Percentiles rank a stretch among this genome's conserved stretches.
phyloP scores from a whole-genome alignment of 2,888 invertebrate species.

The Thumatha senex region DNA sequence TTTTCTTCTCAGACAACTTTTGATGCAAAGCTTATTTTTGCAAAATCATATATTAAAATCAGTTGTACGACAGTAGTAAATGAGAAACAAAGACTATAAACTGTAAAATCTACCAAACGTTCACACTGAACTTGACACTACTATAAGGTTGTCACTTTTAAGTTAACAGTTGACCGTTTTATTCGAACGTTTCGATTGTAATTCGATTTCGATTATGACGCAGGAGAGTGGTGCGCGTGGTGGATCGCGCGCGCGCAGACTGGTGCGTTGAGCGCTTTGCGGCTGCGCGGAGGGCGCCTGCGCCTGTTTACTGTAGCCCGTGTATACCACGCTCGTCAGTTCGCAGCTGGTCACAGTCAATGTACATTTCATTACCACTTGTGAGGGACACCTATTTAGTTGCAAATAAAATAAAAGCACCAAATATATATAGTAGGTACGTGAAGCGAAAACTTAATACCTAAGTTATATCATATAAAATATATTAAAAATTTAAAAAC shows the following conservation, averaged over 20 bases:
- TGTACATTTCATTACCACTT: slow-evolving; percentile 61
- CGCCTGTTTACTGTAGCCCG: slow-evolving; percentile 13
- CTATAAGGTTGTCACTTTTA: slow-evolving; percentile 51
- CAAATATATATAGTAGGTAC: too few relatives aligned
- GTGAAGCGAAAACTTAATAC: too few relatives aligned
- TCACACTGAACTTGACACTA: slow-evolving; percentile 62
- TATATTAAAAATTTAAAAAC: too few relatives aligned
- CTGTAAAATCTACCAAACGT: slow-evolving; percentile 35
- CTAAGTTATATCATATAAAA: too few relatives aligned
- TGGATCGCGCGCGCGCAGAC: slow-evolving; percentile 69
- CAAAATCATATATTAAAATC: slow-evolving; percentile 37
- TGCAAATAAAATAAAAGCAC: slow-evolving; percentile 40
- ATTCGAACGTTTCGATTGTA: slow-evolving; percentile 58
- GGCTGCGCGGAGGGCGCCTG: slow-evolving; percentile 52
- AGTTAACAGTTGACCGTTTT: slow-evolving; percentile 51
- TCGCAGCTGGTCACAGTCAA: slow-evolving; percentile 55
- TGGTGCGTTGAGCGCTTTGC: slow-evolving; percentile 42
- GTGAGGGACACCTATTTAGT: slow-evolving; percentile 46
- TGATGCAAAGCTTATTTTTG: slow-evolving; percentile 34
- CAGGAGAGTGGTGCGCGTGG: slow-evolving; percentile 66
- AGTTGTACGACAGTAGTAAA: slow-evolving; percentile 26
- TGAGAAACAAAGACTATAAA: slow-evolving; percentile 55
- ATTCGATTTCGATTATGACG: slow-evolving; percentile 48
- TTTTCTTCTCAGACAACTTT: slow-evolving; percentile 37
- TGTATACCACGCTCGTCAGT: slow-evolving; percentile 54